Percentiles rank a stretch among this genome's conserved stretches.
These are phyloP conservation scores for Distichodus sexfasciatus DNA, from an alignment of 2,797 vertebrate genomes.

Conservation along the genomic window DNA sequence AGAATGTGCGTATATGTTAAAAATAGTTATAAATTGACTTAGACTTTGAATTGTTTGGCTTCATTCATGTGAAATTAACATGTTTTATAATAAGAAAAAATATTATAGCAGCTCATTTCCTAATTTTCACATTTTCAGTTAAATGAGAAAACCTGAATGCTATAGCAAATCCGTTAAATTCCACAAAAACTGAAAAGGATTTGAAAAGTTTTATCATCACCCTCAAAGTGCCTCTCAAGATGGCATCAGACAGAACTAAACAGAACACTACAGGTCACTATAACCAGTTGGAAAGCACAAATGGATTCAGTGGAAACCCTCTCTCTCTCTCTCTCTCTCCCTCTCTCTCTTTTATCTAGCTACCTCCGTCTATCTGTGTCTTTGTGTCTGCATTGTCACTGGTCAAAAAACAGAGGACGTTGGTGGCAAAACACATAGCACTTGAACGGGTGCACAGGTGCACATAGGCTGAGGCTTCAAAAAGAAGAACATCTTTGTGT, in stretches of 20 bases:
- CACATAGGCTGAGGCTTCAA: constrained; percentile 20
- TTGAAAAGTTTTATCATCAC: background rate
- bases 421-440: constrained; percentile 6
- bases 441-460: constrained; percentile 40
- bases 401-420: constrained; percentile 34
- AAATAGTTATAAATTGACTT: too few relatives aligned
- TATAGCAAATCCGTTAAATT: background rate
- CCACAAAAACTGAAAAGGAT: background rate
- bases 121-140: background rate
- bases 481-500: constrained; percentile 24
- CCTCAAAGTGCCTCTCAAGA: constrained; percentile 26
- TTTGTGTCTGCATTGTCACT: constrained; percentile 19
- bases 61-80: too few relatives aligned
- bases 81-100: too few relatives aligned
- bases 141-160: background rate
- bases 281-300: constrained; percentile 21
- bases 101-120: too few relatives aligned
- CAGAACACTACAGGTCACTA: constrained; percentile 24
- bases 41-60: too few relatives aligned
- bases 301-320: constrained; percentile 34
- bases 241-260: constrained; percentile 28
- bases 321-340: background rate
- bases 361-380: background rate
- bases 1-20: too few relatives aligned
- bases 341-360: background rate